Conservation (phyloP, 2,888 invertebrate genomes). For the Litoditis marina region DNA sequence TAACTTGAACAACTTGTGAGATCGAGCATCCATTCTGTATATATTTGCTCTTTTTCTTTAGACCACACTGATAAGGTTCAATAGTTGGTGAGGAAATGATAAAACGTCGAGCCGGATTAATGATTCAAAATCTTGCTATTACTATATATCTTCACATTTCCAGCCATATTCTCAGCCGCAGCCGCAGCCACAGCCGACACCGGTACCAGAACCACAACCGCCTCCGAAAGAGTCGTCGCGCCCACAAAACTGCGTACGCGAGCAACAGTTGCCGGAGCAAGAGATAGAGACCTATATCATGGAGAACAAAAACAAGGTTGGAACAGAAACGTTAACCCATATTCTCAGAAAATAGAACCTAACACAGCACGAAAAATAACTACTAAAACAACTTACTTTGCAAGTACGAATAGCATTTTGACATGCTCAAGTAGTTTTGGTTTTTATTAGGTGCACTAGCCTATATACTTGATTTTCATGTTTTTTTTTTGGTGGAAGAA, state of each 20-base stretch:
- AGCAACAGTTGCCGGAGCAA: slow-evolving; percentile 30
- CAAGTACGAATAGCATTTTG: too few relatives aligned
- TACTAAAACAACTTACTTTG: neutral
- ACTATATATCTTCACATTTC: too few relatives aligned
- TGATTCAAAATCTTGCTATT: too few relatives aligned
- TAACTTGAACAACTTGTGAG: too few relatives aligned
- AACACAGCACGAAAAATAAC: neutral
- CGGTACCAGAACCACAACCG: too few relatives aligned
- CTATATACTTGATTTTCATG: neutral
- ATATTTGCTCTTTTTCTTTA: neutral
- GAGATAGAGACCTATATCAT: slow-evolving; percentile 40
- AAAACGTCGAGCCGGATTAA: too few relatives aligned
- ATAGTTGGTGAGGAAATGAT: neutral
- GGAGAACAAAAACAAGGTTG: slow-evolving; percentile 43
- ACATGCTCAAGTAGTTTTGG: too few relatives aligned
- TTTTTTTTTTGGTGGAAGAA: slow-evolving; percentile 1
- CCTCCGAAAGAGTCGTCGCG: neutral
- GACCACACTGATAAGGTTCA: neutral
- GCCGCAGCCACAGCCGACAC: too few relatives aligned
- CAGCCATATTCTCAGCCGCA: too few relatives aligned
- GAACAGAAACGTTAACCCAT: neutral
- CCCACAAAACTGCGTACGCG: slow-evolving; percentile 36
- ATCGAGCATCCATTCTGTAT: too few relatives aligned
- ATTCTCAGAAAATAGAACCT: neutral
- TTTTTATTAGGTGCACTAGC: too few relatives aligned